These are phyloP conservation scores for Batillaria attramentaria DNA, from an alignment of 1,140 invertebrate species.

Conservation along the genomic window DNA sequence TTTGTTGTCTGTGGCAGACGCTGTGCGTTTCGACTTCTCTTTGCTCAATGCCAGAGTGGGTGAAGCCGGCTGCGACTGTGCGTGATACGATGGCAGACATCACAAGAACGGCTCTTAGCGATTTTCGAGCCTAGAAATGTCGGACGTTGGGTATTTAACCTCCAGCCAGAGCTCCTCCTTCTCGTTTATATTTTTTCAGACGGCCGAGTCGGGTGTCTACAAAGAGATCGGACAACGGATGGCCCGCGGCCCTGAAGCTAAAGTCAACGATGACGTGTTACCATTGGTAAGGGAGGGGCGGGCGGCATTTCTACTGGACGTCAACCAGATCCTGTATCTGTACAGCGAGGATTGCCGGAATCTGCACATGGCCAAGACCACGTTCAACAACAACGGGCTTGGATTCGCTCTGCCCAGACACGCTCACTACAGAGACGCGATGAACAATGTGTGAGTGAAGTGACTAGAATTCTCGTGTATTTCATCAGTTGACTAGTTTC, in stretches of 20 bases:
- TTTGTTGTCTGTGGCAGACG: too few species aligned
- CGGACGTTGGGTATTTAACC: neutral
- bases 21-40: neutral
- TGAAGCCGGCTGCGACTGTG: neutral
- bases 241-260: conserved; percentile 32
- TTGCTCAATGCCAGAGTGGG: neutral
- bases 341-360: conserved; percentile 46
- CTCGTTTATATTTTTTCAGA: conserved; percentile 24
- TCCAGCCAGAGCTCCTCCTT: too few species aligned
- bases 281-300: neutral
- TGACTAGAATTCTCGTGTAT: too few species aligned
- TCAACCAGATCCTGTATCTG: conserved; percentile 46
- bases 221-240: conserved; percentile 48
- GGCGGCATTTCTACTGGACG: conserved; percentile 13
- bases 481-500: too few species aligned
- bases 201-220: conserved; percentile 45
- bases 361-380: conserved; percentile 47
- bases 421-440: conserved; percentile 43
- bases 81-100: neutral
- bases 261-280: conserved; percentile 38
- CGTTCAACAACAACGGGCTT: conserved; percentile 54
- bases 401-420: conserved; percentile 55
- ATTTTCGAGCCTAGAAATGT: neutral
- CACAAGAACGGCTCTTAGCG: neutral
- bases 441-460: conserved; percentile 51